Percentiles rank a stretch among this genome's conserved stretches.
Evolutionary conservation across 2,888 invertebrate species (phyloP).

Genomic region (Axea sp.): DNA sequence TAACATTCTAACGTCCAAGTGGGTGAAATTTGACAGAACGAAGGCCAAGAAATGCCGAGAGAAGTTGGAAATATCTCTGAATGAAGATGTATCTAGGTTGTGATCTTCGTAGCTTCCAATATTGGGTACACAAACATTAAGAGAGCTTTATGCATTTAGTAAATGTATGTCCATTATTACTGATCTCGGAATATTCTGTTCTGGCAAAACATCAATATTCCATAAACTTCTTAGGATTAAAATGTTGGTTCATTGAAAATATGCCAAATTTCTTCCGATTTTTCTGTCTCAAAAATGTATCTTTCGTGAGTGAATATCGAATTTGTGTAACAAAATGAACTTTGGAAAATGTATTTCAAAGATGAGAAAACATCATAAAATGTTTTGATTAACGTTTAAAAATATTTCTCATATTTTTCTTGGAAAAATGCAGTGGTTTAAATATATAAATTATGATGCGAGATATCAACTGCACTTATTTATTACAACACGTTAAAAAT

Average conservation of each 20-base stretch:
- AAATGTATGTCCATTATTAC: conserved; percentile 27
- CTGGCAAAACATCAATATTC: conserved; percentile 39
- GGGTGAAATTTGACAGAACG: conserved; percentile 35
- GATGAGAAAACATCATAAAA: no score
- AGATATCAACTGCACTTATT: no score
- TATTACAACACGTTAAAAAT: no score
- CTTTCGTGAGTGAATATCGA: no score
- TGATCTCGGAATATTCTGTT: conserved; percentile 9
- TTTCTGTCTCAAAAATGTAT: no score
- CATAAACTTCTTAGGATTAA: conserved; percentile 13
- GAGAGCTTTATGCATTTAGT: conserved; percentile 47
- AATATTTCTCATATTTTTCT: no score
- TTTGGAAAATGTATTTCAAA: no score
- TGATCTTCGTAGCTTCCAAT: conserved; percentile 1
- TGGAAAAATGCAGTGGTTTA: no score
- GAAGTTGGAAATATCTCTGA: conserved; percentile 43
- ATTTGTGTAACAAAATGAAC: no score
- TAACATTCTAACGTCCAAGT: conserved; percentile 2
- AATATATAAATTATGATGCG: no score
- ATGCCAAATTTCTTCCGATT: no score
- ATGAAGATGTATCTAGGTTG: conserved; percentile 34
- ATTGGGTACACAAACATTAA: conserved; percentile 40
- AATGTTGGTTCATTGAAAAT: conserved; percentile 10
- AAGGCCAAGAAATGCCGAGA: conserved; percentile 35
- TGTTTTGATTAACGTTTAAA: no score